phyloP scores from a whole-genome alignment of 2,113 vertebrate species.

The Lepisosteus osseus region DNA sequence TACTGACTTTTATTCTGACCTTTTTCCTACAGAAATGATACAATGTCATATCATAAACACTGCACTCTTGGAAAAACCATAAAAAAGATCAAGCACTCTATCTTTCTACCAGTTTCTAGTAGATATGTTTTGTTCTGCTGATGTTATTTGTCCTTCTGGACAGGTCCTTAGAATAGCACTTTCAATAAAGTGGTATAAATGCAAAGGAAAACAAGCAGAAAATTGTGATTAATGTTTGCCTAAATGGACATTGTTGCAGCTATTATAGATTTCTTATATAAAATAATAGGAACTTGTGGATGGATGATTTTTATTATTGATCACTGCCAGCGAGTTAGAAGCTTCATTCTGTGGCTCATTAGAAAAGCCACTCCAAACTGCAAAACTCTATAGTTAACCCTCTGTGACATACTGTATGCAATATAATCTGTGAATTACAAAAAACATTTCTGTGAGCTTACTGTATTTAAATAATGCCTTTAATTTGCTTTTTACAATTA shows the following conservation, averaged over 20 bases:
- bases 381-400: neutral
- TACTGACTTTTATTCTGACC: too few relatives aligned
- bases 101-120: constrained; percentile 16
- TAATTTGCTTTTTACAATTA: neutral
- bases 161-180: constrained; percentile 28
- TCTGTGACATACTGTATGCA: too few relatives aligned
- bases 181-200: constrained; percentile 23
- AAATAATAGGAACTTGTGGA: neutral
- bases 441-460: too few relatives aligned
- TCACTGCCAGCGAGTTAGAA: neutral
- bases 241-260: constrained; percentile 22
- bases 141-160: constrained; percentile 38
- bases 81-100: neutral
- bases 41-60: too few relatives aligned
- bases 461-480: neutral
- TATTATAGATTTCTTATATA: constrained; percentile 18
- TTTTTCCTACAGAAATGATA: too few relatives aligned
- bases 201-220: constrained; percentile 2
- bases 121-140: constrained; percentile 16
- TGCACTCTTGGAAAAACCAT: neutral
- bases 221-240: constrained; percentile 27
- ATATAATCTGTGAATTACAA: too few relatives aligned
- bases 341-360: neutral
- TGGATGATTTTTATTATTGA: constrained; percentile 10
- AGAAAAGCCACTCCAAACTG: neutral